Evolutionary conservation across 37 sponge, comb jelly and placozoan genomes (phyloP).

Genomic region (Hormiphora californensis): DNA sequence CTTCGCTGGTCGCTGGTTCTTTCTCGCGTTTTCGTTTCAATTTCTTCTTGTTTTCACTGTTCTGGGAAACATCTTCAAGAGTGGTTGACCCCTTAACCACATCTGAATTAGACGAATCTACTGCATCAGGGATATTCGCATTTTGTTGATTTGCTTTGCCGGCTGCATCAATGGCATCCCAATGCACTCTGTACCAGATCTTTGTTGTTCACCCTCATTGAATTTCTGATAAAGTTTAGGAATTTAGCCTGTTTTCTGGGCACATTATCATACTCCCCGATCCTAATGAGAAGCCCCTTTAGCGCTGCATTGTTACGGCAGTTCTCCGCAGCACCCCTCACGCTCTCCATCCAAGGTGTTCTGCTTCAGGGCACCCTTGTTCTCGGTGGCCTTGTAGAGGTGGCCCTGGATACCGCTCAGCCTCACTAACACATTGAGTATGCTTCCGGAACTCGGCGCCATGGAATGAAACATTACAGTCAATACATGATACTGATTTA

Average conservation of each 20-base stretch:
- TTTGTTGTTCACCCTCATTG: conserved; percentile 41
- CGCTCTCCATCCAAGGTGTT: conserved; percentile 82
- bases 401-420: conserved; percentile 93
- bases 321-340: conserved; percentile 56
- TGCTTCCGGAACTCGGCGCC: conserved; percentile 76
- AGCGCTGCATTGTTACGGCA: conserved; percentile 59
- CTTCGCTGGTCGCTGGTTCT: background rate
- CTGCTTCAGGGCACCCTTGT: conserved; percentile 84
- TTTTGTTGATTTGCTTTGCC: no score
- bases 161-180: conserved; percentile 22
- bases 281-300: conserved; percentile 61
- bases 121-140: no score
- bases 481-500: conserved; percentile 92
- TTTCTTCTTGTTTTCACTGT: background rate
- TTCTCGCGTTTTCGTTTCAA: background rate
- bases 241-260: conserved; percentile 92
- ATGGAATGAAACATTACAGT: conserved; percentile 87
- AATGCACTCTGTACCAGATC: conserved; percentile 8
- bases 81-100: no score
- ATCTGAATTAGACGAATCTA: no score
- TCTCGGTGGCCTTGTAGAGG: conserved; percentile 66
- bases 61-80: background rate
- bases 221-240: conserved; percentile 56
- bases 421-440: conserved; percentile 91
- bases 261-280: conserved; percentile 82